Base-by-base conservation (phyloP, 92 coral and sea anemone species). In the Pocillopora meandrina region DNA sequence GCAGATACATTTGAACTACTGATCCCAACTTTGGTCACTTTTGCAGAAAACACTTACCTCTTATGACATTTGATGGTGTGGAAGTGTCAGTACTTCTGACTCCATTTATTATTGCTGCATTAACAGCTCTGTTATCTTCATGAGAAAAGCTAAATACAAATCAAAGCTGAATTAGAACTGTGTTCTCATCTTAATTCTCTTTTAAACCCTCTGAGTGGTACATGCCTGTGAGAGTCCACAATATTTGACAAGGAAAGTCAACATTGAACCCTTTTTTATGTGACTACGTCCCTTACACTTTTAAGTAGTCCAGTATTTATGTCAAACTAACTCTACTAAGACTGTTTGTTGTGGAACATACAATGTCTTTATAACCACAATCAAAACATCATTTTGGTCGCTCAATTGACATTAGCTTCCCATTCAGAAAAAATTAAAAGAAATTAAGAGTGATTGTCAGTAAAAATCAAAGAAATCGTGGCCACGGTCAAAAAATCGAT, bases 31-130 rank as follows among this genome's bases (percentile, higher is more conserved):
- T 61, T 61, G 65, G 19, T 61, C 15, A 61, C n/a, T 61, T 61
- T 61, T 61, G 65, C 65, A 61, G 17, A 61, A 61, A 61, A n/a
- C 65, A 71, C 83, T 76, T 49, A 86, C 89, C 80, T 74, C 77
- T 79, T 78, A 79, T 62, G 85, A 61, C 77, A 71, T 82, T 82
- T 58, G 82, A 74, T 68, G 89, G 80, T 79, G 89, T 86, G 15
- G 76, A 61, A 70, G 89, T 72, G 78, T 86, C 85, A 36, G 85
- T 86, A 70, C 89, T 86, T 17, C 89, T 83, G 65, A 86, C 79
- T 66, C 85, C 89, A 78, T 81, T 82, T 76, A 86, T 72, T 9
- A 86, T 26, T 61, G 75, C 56, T 35, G 58, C 31, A 52, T 86
- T 86, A 20, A 86, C 89, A 34, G 89, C 71, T 78, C 77, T 71